A percentile compares a stretch with the other conserved stretches of the same genome.
Evolutionary conservation across 2,888 invertebrate genomes (phyloP).

Genomic region (Caradrina clavipalpis): DNA sequence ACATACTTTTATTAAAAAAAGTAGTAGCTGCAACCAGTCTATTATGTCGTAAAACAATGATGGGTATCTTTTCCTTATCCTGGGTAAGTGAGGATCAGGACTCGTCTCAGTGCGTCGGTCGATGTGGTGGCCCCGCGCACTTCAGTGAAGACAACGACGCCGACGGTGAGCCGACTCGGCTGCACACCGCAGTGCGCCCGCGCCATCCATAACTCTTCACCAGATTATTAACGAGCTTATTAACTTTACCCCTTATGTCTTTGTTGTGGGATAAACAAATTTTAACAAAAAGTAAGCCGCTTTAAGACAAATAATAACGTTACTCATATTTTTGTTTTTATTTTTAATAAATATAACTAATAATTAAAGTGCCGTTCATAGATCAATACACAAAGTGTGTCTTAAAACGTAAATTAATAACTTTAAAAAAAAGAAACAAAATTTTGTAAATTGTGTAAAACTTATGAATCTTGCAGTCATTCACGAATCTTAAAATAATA

Average conservation of each 20-base stretch:
- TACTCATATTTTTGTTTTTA: neutral
- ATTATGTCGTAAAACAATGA: neutral
- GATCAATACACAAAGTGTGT: neutral
- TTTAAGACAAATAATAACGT: neutral
- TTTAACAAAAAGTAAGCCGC: slow-evolving; percentile 23
- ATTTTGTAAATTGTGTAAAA: neutral
- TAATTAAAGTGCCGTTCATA: neutral
- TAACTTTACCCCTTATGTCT: slow-evolving; percentile 61
- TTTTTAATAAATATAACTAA: neutral
- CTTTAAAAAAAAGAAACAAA: neutral
- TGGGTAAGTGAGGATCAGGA: slow-evolving; percentile 3
- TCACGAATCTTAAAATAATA: slow-evolving; percentile 28
- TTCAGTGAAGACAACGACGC: slow-evolving; percentile 21
- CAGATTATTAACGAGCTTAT: slow-evolving; percentile 64
- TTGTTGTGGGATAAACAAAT: slow-evolving; percentile 56
- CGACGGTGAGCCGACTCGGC: slow-evolving; percentile 24
- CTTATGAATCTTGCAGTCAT: slow-evolving; percentile 3
- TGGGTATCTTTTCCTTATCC: neutral
- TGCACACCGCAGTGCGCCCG: slow-evolving; percentile 43
- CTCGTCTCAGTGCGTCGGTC: slow-evolving; percentile 17
- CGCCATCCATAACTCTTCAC: slow-evolving; percentile 62
- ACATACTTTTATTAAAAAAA: no score
- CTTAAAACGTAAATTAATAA: neutral
- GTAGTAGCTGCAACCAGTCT: no score
- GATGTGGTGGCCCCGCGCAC: slow-evolving; percentile 39